Conservation (phyloP, 1,140 invertebrate species). For the Antheraea mylitta region DNA sequence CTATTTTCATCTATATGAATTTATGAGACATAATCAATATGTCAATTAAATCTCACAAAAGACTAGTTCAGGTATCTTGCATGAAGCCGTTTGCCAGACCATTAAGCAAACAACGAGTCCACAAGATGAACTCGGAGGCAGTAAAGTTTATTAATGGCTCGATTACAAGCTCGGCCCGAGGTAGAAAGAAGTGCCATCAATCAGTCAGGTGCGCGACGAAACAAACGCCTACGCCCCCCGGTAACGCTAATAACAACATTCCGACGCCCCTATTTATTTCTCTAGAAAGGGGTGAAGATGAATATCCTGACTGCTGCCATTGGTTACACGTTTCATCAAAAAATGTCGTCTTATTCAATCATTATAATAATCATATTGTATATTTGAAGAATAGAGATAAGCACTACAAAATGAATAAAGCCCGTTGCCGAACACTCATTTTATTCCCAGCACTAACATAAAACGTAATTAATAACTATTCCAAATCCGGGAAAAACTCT, state of each 20-base stretch:
- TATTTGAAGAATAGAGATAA: too few relatives aligned
- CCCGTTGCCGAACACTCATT: too few relatives aligned
- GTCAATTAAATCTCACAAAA: constrained; percentile 52
- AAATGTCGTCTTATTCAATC: neutral
- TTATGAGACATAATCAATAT: constrained; percentile 38
- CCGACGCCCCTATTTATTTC: constrained; percentile 71
- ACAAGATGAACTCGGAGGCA: constrained; percentile 72
- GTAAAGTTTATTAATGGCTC: constrained; percentile 78
- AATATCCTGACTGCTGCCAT: constrained; percentile 44
- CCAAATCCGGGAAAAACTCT: too few relatives aligned
- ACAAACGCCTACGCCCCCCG: constrained; percentile 53
- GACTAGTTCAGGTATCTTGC: constrained; percentile 50
- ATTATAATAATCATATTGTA: neutral
- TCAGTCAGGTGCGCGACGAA: constrained; percentile 75
- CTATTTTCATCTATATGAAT: neutral
- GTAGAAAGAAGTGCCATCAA: constrained; percentile 78
- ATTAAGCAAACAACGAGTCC: constrained; percentile 74
- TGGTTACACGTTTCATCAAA: neutral
- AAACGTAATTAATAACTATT: too few relatives aligned
- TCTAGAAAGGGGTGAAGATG: constrained; percentile 71
- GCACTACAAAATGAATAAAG: too few relatives aligned
- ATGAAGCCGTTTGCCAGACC: constrained; percentile 59
- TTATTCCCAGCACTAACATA: too few relatives aligned
- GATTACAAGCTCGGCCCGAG: constrained; percentile 77
- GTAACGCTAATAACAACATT: constrained; percentile 78